phyloP scores from a whole-genome alignment of 2,888 invertebrate species.

The Pasiphila rectangulata region DNA sequence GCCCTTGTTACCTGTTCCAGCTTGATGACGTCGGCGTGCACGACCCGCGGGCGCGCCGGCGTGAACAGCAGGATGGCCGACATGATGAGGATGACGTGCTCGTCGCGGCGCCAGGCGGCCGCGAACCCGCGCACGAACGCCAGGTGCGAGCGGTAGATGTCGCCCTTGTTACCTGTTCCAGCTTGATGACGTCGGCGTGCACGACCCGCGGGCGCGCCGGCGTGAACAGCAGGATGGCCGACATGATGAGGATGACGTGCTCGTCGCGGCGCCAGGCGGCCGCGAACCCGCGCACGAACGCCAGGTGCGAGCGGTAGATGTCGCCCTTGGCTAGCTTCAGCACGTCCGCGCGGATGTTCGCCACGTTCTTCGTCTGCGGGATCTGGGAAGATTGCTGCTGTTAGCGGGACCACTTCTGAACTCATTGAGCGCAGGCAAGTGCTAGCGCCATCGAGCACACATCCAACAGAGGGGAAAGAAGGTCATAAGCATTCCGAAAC shows the following conservation, averaged over 20 bases:
- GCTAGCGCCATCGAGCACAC: no score
- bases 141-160: conserved; percentile 73
- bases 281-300: conserved; percentile 92
- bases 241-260: conserved; percentile 93
- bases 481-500: no score
- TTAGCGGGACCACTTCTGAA: no score
- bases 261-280: conserved; percentile 92
- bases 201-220: conserved; percentile 90
- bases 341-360: conserved; percentile 92
- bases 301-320: conserved; percentile 91
- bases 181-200: conserved; percentile 90
- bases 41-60: conserved; percentile 88
- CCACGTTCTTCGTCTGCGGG: conserved; percentile 87
- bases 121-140: conserved; percentile 92
- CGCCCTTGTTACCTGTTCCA: conserved; percentile 91
- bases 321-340: conserved; percentile 94
- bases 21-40: conserved; percentile 91
- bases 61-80: conserved; percentile 95
- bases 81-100: conserved; percentile 93
- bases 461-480: no score
- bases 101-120: conserved; percentile 91
- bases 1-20: conserved; percentile 91
- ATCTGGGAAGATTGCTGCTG: conserved; percentile 75
- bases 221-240: conserved; percentile 94
- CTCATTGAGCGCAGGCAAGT: no score